Evolutionary conservation across 2,113 vertebrate species (phyloP).

Genomic region (Lonchura striata): DNA sequence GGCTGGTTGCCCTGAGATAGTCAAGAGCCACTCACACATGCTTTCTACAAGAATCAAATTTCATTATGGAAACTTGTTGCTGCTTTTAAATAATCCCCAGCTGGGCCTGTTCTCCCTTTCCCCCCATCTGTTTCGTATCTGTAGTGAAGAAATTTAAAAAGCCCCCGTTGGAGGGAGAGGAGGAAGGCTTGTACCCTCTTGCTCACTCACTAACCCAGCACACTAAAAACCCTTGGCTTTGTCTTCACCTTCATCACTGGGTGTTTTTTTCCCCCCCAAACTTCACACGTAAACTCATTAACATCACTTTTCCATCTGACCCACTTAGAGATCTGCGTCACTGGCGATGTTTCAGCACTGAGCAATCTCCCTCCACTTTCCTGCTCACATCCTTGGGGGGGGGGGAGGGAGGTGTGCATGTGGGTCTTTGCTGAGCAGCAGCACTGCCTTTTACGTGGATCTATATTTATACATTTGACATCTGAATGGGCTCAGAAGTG

Average conservation of each 20-base stretch:
- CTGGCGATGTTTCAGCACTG: constrained; percentile 37
- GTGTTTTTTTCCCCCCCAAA: background rate
- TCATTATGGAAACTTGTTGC: constrained; percentile 17
- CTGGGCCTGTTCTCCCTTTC: background rate
- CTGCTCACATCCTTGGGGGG: background rate
- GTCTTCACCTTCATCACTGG: constrained; percentile 26
- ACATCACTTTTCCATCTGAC: constrained; percentile 55
- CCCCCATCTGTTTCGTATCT: constrained; percentile 1
- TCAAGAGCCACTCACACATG: background rate
- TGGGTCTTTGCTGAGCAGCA: background rate
- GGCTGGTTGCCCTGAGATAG: background rate
- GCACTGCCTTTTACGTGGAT: background rate
- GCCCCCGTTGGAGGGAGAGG: accelerated
- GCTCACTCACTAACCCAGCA: background rate
- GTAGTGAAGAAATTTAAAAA: background rate
- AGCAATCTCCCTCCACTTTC: constrained; percentile 39
- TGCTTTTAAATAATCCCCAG: constrained; percentile 7
- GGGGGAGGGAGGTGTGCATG: background rate
- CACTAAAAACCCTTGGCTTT: background rate
- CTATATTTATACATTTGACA: constrained; percentile 7
- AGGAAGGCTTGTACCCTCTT: background rate
- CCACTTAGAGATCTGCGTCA: constrained; percentile 54
- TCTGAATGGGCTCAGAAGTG: background rate
- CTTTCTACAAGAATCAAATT: background rate
- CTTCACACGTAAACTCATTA: constrained; percentile 51